Evolutionary conservation across 1,140 invertebrate species (phyloP), one percentile per base, ranked within the genome.

Genomic region (Andricus grossulariae): DNA sequence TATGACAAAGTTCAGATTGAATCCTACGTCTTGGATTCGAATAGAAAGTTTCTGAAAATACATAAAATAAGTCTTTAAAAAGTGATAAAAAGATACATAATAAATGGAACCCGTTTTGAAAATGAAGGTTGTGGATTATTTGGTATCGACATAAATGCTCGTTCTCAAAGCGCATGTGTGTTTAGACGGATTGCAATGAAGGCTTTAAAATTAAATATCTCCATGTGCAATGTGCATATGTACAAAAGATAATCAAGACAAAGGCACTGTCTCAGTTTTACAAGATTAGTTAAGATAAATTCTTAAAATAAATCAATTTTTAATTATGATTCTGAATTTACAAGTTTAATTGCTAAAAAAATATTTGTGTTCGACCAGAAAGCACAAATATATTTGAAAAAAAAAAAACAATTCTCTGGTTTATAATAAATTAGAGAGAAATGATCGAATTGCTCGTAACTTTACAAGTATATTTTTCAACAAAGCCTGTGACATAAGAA

Each of bases 401-500:
- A 45, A 32, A 32, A 45, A 45, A 45, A 5, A 39, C 0, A 39
- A 45, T 45, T 45, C 0, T 45, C 39, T 45, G 39, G 7, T 5
- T 45, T 45, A 11, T 45, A 45, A 45, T 45, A 11, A 45, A 45
- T 8, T 0, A 45, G 39, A 45, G 16, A 66, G n/a, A 8, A 39
- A 32, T 10, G 4, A 32, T 45, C 11, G 3, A 66, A 32, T 66
- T 32, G 12, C 39, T 66, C 32, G 11, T 39, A 4, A 32, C 21
- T 60, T 39, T 66, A 39, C 15, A n/a, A 66, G 21, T 39, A 66
- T 66, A n/a, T 66, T 45, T 66, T 66, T 45, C 10, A 54, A 66
- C 2, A 32, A 66, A 66, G 21, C 15, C 3, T 60, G 16, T 25
- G 21, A 39, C 60, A 66, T 66, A 39, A 66, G 60, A 66, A 66